Percentiles rank a stretch among this genome's conserved stretches.
Conservation (phyloP, 2,797 vertebrate genomes). For the Naso thynnoides region DNA sequence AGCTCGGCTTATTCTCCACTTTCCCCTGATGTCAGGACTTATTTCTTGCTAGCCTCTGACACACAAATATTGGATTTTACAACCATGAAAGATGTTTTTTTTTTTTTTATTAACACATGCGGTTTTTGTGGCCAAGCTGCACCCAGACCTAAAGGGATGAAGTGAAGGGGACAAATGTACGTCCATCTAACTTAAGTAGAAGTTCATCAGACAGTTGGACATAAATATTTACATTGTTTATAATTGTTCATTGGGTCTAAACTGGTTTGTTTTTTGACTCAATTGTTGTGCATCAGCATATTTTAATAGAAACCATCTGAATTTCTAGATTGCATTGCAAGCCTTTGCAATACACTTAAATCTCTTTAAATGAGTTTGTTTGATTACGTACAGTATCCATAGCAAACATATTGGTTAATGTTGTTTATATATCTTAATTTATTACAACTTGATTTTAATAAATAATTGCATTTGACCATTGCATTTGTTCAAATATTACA, state of each 20-base stretch:
- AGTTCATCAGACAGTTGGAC: neutral
- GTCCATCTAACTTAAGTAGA: neutral
- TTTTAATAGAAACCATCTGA: conserved; percentile 15
- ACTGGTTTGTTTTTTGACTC: conserved; percentile 15
- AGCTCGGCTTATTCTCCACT: conserved; percentile 65
- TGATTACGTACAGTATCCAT: neutral
- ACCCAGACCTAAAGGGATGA: conserved; percentile 7
- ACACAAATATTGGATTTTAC: conserved; percentile 64
- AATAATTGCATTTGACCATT: no score
- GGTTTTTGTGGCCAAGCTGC: conserved; percentile 13
- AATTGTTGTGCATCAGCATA: conserved; percentile 2
- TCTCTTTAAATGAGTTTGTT: neutral
- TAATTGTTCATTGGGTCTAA: conserved; percentile 1
- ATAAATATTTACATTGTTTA: neutral
- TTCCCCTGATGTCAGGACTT: conserved; percentile 59
- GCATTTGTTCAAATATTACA: no score
- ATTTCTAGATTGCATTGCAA: conserved; percentile 10
- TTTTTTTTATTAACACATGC: conserved; percentile 43
- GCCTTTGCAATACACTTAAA: neutral
- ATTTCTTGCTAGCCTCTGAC: conserved; percentile 56
- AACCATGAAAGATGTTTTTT: conserved; percentile 39
- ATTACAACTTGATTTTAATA: neutral
- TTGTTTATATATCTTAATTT: neutral
- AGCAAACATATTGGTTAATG: neutral
- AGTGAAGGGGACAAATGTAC: neutral